Conservation (phyloP, 2,888 invertebrate genomes). For the Meteorus cinctellus region DNA sequence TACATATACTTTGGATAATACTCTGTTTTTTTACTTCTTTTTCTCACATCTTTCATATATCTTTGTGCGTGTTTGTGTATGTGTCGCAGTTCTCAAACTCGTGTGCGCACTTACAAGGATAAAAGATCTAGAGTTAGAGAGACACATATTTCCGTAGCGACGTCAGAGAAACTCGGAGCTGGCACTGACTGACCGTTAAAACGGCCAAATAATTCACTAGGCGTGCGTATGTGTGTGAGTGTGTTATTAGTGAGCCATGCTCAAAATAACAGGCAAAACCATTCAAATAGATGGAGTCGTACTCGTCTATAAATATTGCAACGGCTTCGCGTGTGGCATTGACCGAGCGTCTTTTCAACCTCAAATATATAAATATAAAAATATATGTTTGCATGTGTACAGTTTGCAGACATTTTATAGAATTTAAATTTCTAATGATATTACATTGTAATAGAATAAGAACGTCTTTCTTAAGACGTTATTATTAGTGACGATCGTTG, state of each 20-base stretch:
- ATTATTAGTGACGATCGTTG: too few species aligned
- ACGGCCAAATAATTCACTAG: conserved; percentile 53
- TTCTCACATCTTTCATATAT: too few species aligned
- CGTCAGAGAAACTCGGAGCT: conserved; percentile 41
- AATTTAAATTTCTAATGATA: too few species aligned
- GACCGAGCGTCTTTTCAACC: conserved; percentile 42
- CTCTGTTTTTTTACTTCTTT: too few species aligned
- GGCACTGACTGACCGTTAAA: conserved; percentile 34
- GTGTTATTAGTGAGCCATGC: conserved; percentile 50
- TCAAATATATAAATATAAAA: background rate
- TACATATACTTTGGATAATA: too few species aligned
- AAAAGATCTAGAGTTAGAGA: conserved; percentile 9
- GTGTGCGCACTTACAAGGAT: background rate
- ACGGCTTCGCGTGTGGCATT: conserved; percentile 42
- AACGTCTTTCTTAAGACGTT: too few species aligned
- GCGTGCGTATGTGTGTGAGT: background rate
- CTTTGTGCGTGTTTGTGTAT: background rate
- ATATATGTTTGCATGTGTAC: background rate
- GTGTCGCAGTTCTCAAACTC: conserved; percentile 1
- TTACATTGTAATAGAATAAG: too few species aligned
- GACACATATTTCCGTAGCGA: conserved; percentile 54
- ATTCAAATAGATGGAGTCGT: conserved; percentile 46
- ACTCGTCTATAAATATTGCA: conserved; percentile 38
- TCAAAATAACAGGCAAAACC: conserved; percentile 59
- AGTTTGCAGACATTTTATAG: background rate